Evolutionary conservation across 2,113 vertebrate species (phyloP), one percentile per base, ranked within the genome.

Genomic region (Leiothrix lutea): DNA sequence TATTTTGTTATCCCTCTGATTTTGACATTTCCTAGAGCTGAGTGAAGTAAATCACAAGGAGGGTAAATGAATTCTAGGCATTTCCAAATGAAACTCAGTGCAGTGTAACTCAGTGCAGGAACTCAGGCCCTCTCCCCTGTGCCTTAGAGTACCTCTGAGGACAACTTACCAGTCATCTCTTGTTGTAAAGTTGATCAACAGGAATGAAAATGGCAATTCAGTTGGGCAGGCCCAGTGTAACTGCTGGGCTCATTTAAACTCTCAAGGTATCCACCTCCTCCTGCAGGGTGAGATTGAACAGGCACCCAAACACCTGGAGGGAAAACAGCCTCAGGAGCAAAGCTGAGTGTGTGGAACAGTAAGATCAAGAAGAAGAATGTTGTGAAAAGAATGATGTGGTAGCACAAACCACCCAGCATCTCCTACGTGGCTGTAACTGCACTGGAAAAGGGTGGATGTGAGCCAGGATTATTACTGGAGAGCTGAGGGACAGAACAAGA

Each of bases 371-470:
- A 44, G 3, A 48, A 48, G 12, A 48, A 8, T 2, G 6, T 6
- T 56, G 61, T 40, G 56, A 74, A 33, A 69, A 53, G 23, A 51
- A 11, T 16, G 51, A 69, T 85, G 57, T 5, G 15, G 36, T 18
- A 38, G 48, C 67, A 38, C 14, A 13, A 40, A 35, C 13, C 65
- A 56, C 33, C 47, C 67, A 66, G 7, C 48, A 11, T 48, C 23
- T 64, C 2, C 0, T 47, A 1, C 9, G 22, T 10, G 17, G 51
- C 18, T 87, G 11, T 1, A 71, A 23, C 21, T 81, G 56, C 40
- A 35, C 77, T 69, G 83, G 7, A 29, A 79, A 78, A 74, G 69
- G 4, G 29, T 78, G 72, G 40, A 9, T 67, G 17, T 31, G 62
- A 91, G 66, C 72, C 61, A 85, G 42, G 23, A 12, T 45, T 90